Evolutionary conservation across 2,888 invertebrate genomes (phyloP).

Genomic region (Luperina testacea): DNA sequence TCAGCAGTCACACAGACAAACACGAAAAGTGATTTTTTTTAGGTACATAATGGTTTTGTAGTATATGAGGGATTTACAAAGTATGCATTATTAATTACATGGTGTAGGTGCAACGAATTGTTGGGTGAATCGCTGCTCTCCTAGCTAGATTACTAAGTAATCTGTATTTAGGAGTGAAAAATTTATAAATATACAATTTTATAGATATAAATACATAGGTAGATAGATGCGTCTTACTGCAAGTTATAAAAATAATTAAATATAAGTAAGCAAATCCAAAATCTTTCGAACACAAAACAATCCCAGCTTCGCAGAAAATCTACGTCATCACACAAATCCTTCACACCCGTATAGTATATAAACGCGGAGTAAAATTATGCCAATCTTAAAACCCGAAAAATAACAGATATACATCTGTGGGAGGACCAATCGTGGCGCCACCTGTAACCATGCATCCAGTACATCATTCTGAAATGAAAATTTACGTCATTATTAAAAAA

Average conservation of each 20-base stretch:
- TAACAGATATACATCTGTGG: background rate
- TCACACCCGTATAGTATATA: background rate
- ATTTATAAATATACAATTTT: background rate
- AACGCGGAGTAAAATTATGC: background rate
- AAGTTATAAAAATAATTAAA: background rate
- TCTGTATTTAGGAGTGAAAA: too few relatives aligned
- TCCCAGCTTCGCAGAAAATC: background rate
- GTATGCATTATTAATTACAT: too few relatives aligned
- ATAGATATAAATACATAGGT: background rate
- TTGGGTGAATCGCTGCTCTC: too few relatives aligned
- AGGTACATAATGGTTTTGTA: too few relatives aligned
- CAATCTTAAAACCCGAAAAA: background rate
- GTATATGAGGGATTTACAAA: too few relatives aligned
- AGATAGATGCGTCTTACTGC: background rate
- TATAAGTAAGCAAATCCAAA: background rate
- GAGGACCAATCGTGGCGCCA: too few relatives aligned
- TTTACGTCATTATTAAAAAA: too few relatives aligned
- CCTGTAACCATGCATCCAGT: too few relatives aligned
- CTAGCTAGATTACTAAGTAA: too few relatives aligned
- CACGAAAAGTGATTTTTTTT: background rate
- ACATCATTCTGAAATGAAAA: too few relatives aligned
- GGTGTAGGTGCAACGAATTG: too few relatives aligned
- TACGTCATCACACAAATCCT: background rate
- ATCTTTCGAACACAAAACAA: background rate
- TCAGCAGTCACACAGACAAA: background rate